These are phyloP conservation scores for Stenchaetothrips biformis DNA, from an alignment of 2,888 invertebrate species.

Conservation along the genomic window DNA sequence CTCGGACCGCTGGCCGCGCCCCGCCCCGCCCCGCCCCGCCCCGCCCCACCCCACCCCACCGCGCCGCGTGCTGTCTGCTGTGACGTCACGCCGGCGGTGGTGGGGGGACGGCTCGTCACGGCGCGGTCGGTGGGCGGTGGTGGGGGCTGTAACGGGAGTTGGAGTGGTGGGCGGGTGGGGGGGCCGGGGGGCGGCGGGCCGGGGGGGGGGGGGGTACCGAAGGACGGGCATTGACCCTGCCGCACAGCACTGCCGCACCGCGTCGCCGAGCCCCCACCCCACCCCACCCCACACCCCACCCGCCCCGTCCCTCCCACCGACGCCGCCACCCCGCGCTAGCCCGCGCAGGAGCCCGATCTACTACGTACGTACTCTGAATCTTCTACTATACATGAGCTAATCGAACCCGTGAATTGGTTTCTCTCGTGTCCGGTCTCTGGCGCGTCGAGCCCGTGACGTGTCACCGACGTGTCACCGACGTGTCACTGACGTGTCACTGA, in stretches of 20 bases:
- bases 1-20: too few relatives aligned
- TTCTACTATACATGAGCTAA: too few relatives aligned
- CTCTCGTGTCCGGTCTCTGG: too few relatives aligned
- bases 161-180: neutral
- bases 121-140: neutral
- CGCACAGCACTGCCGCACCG: too few relatives aligned
- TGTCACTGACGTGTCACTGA: too few relatives aligned
- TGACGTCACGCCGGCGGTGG: neutral
- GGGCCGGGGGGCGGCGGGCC: neutral
- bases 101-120: neutral
- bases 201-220: neutral
- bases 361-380: too few relatives aligned
- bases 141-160: slow-evolving; percentile 18
- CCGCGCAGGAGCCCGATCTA: neutral
- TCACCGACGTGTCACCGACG: too few relatives aligned
- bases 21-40: neutral
- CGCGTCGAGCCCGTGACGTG: too few relatives aligned
- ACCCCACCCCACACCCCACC: neutral
- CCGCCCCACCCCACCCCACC: neutral
- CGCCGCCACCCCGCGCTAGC: neutral
- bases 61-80: neutral
- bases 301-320: neutral
- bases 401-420: too few relatives aligned
- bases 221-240: slow-evolving; percentile 14
- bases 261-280: neutral